Evolutionary conservation across 2,888 invertebrate species (phyloP), one percentile per base, ranked within the genome.

Genomic region (Ischnura elegans): DNA sequence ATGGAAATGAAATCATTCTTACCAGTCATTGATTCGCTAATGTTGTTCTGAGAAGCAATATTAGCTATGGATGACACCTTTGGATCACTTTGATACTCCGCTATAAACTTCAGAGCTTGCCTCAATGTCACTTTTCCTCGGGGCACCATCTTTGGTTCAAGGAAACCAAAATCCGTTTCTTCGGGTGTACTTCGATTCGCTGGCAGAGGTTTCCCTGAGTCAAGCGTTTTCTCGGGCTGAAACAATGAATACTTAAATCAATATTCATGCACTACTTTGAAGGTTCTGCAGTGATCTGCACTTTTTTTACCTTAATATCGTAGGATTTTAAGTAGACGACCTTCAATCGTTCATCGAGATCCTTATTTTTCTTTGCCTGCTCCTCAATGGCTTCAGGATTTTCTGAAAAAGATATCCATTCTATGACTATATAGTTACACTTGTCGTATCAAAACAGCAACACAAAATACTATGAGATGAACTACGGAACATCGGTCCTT

Each of bases 241-340:
- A 94, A 93, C n/a, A 94, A 94, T 45, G n/a, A 76, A 16, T 94
- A 94, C 76, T 55, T 84, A 93, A 43, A 61, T 87, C 93, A 94
- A 93, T 93, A 87, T 29, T 84, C 36, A 51, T 94, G 6, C 0
- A 0, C 25, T 87, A 43, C 87, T 36, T 47, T 85, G 45, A 93
- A 93, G 87, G 93, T 8, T 25, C 0, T n/a, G 13, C 29, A 42
- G 21, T 51, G 29, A 46, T 47, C 2, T 8, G 25, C 0, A 42
- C 16, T 1, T 1, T 93, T 87, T 21, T 93, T 51, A 87, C 95
- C 94, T 95, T 93, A 94, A 96, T 96, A 93, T 97, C 97, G 93
- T 96, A 95, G 0, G 98, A 98, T 93, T 97, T 97, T 95, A 98
- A 98, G 97, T 97, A 98, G 96, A 98, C 97, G 95, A 97, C 96